A percentile compares a stretch with the other conserved stretches of the same genome.
These are phyloP conservation scores for Passer montanus DNA, from an alignment of 2,113 vertebrate species.

Conservation along the genomic window DNA sequence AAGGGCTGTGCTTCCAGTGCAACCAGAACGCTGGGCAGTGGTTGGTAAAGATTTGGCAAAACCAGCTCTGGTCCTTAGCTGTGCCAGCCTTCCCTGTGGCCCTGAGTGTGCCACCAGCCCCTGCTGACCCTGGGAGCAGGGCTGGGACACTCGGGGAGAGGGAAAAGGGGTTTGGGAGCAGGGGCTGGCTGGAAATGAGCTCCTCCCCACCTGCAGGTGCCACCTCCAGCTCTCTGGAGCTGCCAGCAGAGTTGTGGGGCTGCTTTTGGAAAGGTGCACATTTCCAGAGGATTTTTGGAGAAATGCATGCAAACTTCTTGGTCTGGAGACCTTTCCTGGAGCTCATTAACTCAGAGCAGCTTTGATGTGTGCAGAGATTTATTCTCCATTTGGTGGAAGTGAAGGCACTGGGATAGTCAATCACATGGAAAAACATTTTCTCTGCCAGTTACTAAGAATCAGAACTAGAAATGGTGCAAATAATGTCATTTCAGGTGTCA, in stretches of 20 bases:
- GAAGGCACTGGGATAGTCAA: background rate
- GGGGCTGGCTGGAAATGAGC: background rate
- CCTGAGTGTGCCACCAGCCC: background rate
- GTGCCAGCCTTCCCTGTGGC: background rate
- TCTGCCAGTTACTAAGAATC: constrained; percentile 20
- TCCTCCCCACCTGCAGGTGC: background rate
- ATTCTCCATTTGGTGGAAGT: background rate
- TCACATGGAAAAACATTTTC: background rate
- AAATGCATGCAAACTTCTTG: background rate
- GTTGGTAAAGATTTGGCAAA: background rate
- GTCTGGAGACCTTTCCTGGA: background rate
- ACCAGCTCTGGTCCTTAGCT: background rate
- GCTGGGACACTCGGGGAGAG: background rate
- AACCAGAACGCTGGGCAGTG: background rate
- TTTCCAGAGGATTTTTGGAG: background rate
- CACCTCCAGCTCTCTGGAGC: background rate
- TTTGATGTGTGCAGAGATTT: background rate
- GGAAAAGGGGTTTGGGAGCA: background rate
- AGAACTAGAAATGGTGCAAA: constrained; percentile 31
- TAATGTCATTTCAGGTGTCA: constrained; percentile 33
- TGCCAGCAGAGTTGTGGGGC: background rate
- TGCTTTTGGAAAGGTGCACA: background rate
- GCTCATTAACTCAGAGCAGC: background rate
- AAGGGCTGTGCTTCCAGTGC: background rate
- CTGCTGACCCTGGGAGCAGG: background rate